Evolutionary conservation across 2,888 invertebrate genomes (phyloP), one percentile per base, ranked within the genome.

Genomic region (Chymomyza amoena): DNA sequence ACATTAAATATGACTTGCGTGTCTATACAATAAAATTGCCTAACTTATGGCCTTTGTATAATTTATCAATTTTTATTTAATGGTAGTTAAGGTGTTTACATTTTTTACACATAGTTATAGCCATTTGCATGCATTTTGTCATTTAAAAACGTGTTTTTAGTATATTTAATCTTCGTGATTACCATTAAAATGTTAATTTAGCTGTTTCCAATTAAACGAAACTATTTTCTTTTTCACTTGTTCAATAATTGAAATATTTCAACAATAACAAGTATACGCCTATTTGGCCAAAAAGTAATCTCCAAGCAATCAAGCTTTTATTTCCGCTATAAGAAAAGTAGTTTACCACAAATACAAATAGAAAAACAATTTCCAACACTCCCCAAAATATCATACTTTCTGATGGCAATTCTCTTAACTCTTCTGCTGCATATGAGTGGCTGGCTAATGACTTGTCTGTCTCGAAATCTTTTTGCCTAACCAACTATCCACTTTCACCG

Each of bases 401-500:
- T 45, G 39, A 45, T 45, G 39, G 39, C 39, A 45, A 45, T 45
- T 2, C 39, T 10, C 39, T 45, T 45, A 45, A 45, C 39, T 45
- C 39, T 45, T 45, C 9, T 45, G 13, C 39, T 45, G 39, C 39
- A 45, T 45, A 13, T 45, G 13, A 13, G 13, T 45, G 13, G 39
- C 39, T 45, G 13, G 39, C 39, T 45, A 45, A 45, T 45, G 39
- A 45, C 39, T 45, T 45, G 39, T 45, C 39, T 45, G 39, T 32
- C 32, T 32, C 7, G 1, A 32, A 32, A 32, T 32, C 32, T 6
- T 32, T 32, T 45, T 45, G 39, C 39, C 39, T 45, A 45, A 13
- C 39, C 68, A 78, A 10, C 39, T 45, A 45, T 45, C 39, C 68
- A 78, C 78, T 78, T 78, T 78, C 78, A 73, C 78, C 68, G 67